These are phyloP conservation scores for Borostomias antarcticus DNA, from an alignment of 2,797 vertebrate species.

Conservation along the genomic window DNA sequence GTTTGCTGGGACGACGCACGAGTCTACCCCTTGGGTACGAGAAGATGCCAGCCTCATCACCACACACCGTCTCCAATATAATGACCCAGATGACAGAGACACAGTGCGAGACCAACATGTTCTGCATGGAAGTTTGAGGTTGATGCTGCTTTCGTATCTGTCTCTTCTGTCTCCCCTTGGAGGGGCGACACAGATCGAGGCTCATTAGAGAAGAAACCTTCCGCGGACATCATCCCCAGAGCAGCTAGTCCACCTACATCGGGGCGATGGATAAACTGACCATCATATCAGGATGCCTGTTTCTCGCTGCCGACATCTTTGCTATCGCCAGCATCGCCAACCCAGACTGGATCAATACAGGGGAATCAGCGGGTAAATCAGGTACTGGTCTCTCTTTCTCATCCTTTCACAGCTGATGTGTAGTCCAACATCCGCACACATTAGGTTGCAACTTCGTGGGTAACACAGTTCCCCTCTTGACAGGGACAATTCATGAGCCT, in stretches of 20 bases:
- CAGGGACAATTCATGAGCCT: not conserved
- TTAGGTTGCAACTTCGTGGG: not conserved
- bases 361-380: constrained; percentile 85
- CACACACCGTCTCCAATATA: constrained; percentile 1
- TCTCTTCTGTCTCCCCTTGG: constrained; percentile 22
- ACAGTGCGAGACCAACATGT: not conserved
- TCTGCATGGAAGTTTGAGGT: constrained; percentile 15
- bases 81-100: constrained; percentile 1
- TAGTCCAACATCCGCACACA: not conserved
- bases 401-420: not conserved
- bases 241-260: not conserved
- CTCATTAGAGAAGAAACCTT: constrained; percentile 5
- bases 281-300: constrained; percentile 96
- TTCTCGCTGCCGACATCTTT: constrained; percentile 94
- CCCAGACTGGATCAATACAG: constrained; percentile 97
- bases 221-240: not conserved
- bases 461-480: not conserved
- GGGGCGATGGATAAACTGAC: constrained; percentile 94
- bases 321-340: constrained; percentile 95
- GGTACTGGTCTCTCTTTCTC: constrained; percentile 13
- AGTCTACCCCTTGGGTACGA: not conserved
- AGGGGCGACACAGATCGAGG: constrained; percentile 29
- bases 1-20: too few relatives aligned
- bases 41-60: constrained; percentile 4
- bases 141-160: constrained; percentile 18